Conservation (phyloP, 2,797 vertebrate genomes). For the Apodemus agrarius region DNA sequence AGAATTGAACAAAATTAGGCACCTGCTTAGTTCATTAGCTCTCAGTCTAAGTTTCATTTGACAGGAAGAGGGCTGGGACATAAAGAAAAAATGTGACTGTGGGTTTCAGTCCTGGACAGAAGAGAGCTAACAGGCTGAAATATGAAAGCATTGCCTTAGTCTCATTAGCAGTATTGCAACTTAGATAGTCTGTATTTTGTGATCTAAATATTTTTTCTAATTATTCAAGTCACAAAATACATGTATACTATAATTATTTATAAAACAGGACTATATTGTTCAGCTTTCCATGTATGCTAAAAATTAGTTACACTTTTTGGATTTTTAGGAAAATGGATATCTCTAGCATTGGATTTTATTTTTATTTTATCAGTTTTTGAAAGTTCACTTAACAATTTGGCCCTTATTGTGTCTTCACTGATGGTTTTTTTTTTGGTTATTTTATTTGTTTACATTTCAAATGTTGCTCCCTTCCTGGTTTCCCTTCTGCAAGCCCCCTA, state of each 20-base stretch:
- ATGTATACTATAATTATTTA: neutral
- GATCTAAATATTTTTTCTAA: constrained; percentile 42
- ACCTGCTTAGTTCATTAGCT: neutral
- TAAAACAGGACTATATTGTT: constrained; percentile 36
- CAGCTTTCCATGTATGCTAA: constrained; percentile 19
- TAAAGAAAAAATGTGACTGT: neutral
- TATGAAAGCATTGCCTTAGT: neutral
- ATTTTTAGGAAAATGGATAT: constrained; percentile 40
- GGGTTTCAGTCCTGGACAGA: constrained; percentile 2
- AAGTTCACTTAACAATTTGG: constrained; percentile 18
- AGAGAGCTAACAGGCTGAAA: constrained; percentile 12
- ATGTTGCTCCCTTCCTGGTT: too few species aligned
- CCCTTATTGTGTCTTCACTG: neutral
- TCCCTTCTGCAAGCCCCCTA: too few species aligned
- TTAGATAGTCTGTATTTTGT: constrained; percentile 6
- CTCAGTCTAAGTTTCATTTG: constrained; percentile 42
- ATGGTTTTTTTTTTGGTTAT: neutral
- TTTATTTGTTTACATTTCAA: too few species aligned
- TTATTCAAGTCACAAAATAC: constrained; percentile 52
- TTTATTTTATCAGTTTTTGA: constrained; percentile 19
- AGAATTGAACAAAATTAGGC: constrained; percentile 34
- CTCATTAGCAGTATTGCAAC: constrained; percentile 21
- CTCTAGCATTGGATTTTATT: neutral
- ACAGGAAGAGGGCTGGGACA: neutral
- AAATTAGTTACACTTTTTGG: constrained; percentile 37